Evolutionary conservation across 2,797 vertebrate genomes (phyloP), one percentile per base, ranked within the genome.

Genomic region (Synaphobranchus kaupii): DNA sequence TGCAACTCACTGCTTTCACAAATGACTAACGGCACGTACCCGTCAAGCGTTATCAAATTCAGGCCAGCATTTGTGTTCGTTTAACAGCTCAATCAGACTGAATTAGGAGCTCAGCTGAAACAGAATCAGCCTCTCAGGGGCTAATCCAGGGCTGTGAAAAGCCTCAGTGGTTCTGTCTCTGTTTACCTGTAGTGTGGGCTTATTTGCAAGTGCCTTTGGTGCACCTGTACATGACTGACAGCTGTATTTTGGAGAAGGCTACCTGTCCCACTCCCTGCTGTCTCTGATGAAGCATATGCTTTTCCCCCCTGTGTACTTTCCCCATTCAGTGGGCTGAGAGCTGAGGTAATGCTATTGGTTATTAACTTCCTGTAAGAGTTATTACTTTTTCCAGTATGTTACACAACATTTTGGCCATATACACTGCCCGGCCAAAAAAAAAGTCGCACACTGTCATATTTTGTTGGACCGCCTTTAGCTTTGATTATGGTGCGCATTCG

Each of bases 321-420:
- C 58, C 17, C 54, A 15, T 56, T 63, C 60, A 25, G 20, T n/a
- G 60, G 22, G n/a, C 12, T 22, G 22, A n/a, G 22, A n/a, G 60
- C 60, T 66, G 60, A n/a, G 60, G 60, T 9, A 66, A n/a, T 66
- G 9, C 22, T n/a, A n/a, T n/a, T 66, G 60, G 60, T n/a, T 25
- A n/a, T 66, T 66, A 66, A n/a, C 60, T 66, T 66, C 60, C 60
- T n/a, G 60, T 28, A 66, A 66, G 22, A 66, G 60, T 66, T n/a
- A 66, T n/a, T 66, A n/a, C 17, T 66, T 66, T 39, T 66, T 66
- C 60, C 60, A 66, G 60, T n/a, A 66, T 66, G 60, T 66, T 66
- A 9, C 25, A n/a, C 60, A 66, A 66, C 60, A 66, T n/a, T n/a
- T 66, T 66, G 60, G 25, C 60, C 60, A 4, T 66, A 66, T 22